phyloP scores from a whole-genome alignment of 2,888 invertebrate genomes.

The Flabesymbios commensalis region DNA sequence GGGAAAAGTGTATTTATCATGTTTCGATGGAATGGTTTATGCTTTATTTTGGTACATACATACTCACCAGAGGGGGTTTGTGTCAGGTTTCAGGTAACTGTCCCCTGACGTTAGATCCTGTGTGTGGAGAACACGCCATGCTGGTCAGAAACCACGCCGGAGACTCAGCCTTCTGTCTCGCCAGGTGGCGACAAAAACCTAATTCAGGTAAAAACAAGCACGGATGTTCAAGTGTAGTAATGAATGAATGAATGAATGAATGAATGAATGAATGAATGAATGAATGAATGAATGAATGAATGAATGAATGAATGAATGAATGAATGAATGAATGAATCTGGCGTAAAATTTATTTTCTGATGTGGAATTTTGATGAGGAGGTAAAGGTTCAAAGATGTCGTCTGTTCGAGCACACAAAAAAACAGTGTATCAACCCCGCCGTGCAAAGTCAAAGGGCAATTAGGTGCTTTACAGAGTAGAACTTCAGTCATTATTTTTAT shows the following conservation, averaged over 20 bases:
- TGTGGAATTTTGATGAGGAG: too few relatives aligned
- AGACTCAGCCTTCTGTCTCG: constrained; percentile 26
- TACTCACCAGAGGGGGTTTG: not conserved
- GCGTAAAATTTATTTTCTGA: too few relatives aligned
- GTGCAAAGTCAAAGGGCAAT: too few relatives aligned
- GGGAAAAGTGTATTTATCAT: not conserved
- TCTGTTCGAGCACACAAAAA: too few relatives aligned
- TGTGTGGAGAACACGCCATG: constrained; percentile 31
- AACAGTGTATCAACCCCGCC: too few relatives aligned
- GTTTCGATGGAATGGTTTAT: not conserved
- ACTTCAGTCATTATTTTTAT: too few relatives aligned
- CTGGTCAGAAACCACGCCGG: constrained; percentile 21
- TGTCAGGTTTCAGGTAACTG: constrained; percentile 19
- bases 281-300: constrained; percentile 1
- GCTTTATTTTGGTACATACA: not conserved
- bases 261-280: constrained; percentile 7
- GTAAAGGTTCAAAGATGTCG: too few relatives aligned
- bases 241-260: constrained; percentile 5
- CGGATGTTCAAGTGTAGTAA: not conserved
- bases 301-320: not conserved
- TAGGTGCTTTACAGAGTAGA: too few relatives aligned
- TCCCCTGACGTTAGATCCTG: constrained; percentile 23
- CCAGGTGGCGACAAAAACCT: constrained; percentile 15
- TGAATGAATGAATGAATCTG: too few relatives aligned
- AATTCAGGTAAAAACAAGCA: too few relatives aligned